These are phyloP conservation scores for Hyposoter didymator DNA, from an alignment of 2,888 invertebrate species.

Conservation along the genomic window DNA sequence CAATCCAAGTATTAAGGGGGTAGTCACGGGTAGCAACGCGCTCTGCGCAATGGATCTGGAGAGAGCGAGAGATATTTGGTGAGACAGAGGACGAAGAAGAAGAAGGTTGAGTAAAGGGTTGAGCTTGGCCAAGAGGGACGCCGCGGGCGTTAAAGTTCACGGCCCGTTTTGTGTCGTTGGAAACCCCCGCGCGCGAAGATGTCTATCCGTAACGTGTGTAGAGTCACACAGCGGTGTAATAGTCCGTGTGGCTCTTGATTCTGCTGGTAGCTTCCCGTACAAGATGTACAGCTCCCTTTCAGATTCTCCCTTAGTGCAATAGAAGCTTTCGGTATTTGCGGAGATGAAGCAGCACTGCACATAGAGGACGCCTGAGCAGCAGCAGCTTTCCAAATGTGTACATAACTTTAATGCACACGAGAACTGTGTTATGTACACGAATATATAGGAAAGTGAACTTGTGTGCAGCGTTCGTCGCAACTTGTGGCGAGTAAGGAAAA, in stretches of 20 bases:
- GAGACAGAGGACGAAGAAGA: neutral
- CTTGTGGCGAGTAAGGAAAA: neutral
- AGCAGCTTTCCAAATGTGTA: slow-evolving; percentile 5
- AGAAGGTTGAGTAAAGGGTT: slow-evolving; percentile 20
- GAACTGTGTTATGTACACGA: neutral
- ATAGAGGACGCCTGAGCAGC: slow-evolving; percentile 4
- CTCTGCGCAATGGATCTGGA: slow-evolving; percentile 14
- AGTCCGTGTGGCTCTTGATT: slow-evolving; percentile 39
- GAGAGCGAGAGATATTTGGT: neutral
- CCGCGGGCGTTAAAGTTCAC: slow-evolving; percentile 71
- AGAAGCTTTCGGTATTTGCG: slow-evolving; percentile 32
- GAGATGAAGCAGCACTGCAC: neutral
- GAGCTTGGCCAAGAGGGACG: slow-evolving; percentile 27
- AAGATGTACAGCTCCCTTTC: neutral
- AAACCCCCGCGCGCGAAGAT: slow-evolving; percentile 57
- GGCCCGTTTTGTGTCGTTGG: slow-evolving; percentile 70
- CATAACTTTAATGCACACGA: slow-evolving; percentile 1
- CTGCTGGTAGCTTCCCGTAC: slow-evolving; percentile 36
- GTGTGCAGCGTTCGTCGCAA: neutral
- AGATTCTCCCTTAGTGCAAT: slow-evolving; percentile 3
- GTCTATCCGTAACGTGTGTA: slow-evolving; percentile 58
- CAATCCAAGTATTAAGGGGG: slow-evolving; percentile 44
- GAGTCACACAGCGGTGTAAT: slow-evolving; percentile 17
- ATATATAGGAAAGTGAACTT: neutral
- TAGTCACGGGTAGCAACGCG: neutral